These are phyloP conservation scores for Drosophila melanocephala DNA, from an alignment of 2,888 invertebrate genomes.

Conservation along the genomic window DNA sequence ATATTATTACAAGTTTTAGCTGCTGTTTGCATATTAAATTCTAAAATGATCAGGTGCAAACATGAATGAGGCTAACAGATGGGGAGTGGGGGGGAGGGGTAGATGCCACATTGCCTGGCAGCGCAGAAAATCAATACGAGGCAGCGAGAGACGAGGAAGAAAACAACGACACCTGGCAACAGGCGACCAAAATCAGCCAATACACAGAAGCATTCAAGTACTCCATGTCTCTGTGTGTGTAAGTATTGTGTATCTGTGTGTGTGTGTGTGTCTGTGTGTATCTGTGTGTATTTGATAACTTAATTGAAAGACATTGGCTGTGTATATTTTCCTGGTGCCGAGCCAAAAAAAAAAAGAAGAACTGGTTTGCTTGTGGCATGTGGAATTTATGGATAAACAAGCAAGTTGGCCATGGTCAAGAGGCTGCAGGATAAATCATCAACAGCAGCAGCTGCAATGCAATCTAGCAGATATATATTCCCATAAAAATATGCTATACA, in stretches of 20 bases:
- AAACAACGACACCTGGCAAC: conserved; percentile 64
- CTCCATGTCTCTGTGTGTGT: conserved; percentile 13
- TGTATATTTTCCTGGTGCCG: conserved; percentile 44
- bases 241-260: conserved; percentile 4
- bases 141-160: conserved; percentile 6
- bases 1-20: conserved; percentile 55
- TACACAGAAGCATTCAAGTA: conserved; percentile 30
- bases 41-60: conserved; percentile 77
- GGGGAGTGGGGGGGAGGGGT: conserved; percentile 3
- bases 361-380: conserved; percentile 36
- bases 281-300: conserved; percentile 70
- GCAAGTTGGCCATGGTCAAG: conserved; percentile 67
- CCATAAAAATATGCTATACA: conserved; percentile 41
- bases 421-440: conserved; percentile 59
- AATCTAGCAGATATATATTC: conserved; percentile 32
- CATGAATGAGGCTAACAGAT: conserved; percentile 37
- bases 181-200: conserved; percentile 53
- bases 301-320: conserved; percentile 78
- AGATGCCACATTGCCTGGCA: conserved; percentile 17
- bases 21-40: conserved; percentile 76
- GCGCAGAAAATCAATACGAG: conserved; percentile 68
- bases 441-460: conserved; percentile 17
- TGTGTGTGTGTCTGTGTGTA: conserved; percentile 8
- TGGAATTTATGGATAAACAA: conserved; percentile 75
- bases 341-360: conserved; percentile 48